Base-by-base conservation (phyloP, 2,113 vertebrate species). In the Alaudala cheleensis region DNA sequence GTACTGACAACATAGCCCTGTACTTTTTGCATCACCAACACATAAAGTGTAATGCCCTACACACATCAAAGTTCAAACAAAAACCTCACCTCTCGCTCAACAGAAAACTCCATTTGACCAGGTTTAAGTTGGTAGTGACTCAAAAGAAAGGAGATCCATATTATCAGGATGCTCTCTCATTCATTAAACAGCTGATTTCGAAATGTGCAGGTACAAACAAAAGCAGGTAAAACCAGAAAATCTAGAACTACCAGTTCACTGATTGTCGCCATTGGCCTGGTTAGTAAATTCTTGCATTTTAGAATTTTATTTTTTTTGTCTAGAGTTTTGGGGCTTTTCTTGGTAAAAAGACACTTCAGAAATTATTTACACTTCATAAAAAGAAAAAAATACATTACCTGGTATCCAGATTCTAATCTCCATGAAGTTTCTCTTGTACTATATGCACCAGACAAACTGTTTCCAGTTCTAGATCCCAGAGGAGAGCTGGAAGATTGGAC, bases 381-480 rank as follows among this genome's bases (percentile, higher is more conserved):
- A 93, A 88, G 34, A 92, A 69, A 90, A 74, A 71, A 88, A 64
- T 40, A 29, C n/a, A 71, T 95, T 99, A 99, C 99, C 99, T 98
- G 98, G 96, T 98, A 98, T 81, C 98, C 98, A 37, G 98, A 92
- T 76, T 99, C 98, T 66, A 98, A 90, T 97, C 99, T 99, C 95
- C 98, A 98, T 25, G 98, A 95, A 37, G 98, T 95, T 8, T 98
- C 97, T 96, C 98, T 98, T 25, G 98, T 89, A 62, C 97, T 98
- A 92, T 98, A 98, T 33, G 98, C 98, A 73, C 98, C 98, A 94
- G 90, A 98, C 81, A 98, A 96, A 77, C 93, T 92, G 23, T 93
- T 98, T 94, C 97, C 97, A 94, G 96, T 95, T 71, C 97, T 94
- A 86, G 97, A 64, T 88, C 96, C 98, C 93, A 98, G 85, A 5